Conservation (phyloP, 1,140 invertebrate species). For the Temnothorax curvispinosus region DNA sequence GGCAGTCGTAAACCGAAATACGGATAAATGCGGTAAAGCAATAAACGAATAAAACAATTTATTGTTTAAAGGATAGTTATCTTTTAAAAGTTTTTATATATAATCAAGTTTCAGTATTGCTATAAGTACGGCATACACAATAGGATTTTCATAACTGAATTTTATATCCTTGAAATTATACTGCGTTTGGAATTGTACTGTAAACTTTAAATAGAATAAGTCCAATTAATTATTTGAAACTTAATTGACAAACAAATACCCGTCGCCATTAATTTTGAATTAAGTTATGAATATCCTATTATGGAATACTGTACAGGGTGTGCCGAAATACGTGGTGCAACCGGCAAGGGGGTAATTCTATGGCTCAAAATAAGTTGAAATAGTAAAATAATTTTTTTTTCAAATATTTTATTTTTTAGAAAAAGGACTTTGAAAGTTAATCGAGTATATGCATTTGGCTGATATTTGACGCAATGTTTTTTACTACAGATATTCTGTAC, state of each 20-base stretch:
- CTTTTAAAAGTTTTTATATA: background rate
- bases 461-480: too few species aligned
- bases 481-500: too few species aligned
- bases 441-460: too few species aligned
- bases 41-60: background rate
- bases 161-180: background rate
- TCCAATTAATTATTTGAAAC: background rate
- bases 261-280: background rate
- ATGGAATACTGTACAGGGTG: background rate
- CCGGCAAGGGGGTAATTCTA: too few species aligned
- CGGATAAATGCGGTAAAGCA: background rate
- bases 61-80: conserved; percentile 21
- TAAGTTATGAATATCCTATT: conserved; percentile 13
- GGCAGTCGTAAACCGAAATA: conserved; percentile 1
- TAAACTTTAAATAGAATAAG: background rate
- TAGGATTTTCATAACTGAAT: conserved; percentile 35
- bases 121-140: background rate
- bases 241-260: conserved; percentile 33
- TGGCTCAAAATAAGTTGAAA: too few species aligned
- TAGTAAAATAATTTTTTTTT: too few species aligned
- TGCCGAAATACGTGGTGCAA: too few species aligned
- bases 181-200: background rate
- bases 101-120: conserved; percentile 26
- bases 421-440: too few species aligned
- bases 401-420: too few species aligned